A percentile compares a stretch with the other conserved stretches of the same genome.
phyloP scores from a whole-genome alignment of 2,888 invertebrate genomes.

The Andrena flavipes region DNA sequence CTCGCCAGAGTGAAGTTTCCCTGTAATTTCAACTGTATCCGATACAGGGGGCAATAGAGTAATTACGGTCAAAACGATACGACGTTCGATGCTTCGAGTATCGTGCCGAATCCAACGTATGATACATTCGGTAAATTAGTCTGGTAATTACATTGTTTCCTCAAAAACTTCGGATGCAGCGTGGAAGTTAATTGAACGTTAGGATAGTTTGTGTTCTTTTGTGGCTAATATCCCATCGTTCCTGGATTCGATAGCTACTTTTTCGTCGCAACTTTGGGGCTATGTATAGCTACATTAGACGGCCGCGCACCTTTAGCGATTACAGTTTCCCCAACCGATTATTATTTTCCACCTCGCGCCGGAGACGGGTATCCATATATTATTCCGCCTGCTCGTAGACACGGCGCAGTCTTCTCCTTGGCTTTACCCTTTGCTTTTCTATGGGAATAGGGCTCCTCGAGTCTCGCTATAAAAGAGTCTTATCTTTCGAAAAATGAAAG shows the following conservation, averaged over 20 bases:
- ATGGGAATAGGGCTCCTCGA: background rate
- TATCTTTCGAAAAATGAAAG: background rate
- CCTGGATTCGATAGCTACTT: no score
- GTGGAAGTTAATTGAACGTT: conserved; percentile 4
- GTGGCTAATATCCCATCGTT: background rate
- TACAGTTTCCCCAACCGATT: conserved; percentile 3
- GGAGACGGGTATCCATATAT: background rate
- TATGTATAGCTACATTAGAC: background rate
- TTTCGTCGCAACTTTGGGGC: background rate
- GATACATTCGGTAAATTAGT: background rate
- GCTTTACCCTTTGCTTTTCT: background rate
- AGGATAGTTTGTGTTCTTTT: background rate
- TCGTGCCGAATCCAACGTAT: background rate
- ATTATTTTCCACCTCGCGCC: conserved; percentile 16
- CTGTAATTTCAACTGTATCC: conserved; percentile 8
- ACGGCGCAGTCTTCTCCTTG: conserved; percentile 1
- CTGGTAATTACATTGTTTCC: background rate
- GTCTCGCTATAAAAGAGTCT: no score
- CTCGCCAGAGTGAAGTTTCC: background rate
- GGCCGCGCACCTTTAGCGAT: background rate
- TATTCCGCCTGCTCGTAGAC: conserved; percentile 10
- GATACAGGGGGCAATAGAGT: background rate
- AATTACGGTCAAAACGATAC: background rate
- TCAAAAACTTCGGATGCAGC: background rate
- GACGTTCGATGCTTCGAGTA: background rate